A percentile compares a stretch with the other conserved stretches of the same genome.
Evolutionary conservation across 2,113 vertebrate species (phyloP).

Genomic region (Cephalopholis sonnerati): DNA sequence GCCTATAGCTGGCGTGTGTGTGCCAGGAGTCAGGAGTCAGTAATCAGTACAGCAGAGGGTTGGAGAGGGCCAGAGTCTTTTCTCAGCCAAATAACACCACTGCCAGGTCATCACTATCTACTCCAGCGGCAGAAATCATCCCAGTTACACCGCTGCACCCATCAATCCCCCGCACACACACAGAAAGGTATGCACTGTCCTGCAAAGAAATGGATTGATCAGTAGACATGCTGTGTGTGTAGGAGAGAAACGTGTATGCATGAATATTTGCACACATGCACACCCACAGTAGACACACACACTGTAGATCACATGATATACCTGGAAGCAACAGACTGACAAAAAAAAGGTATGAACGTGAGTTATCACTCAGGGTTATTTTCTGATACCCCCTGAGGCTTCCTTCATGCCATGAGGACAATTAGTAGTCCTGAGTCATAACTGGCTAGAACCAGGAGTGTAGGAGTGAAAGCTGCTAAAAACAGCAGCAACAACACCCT

Average conservation of each 20-base stretch:
- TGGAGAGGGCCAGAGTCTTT: constrained; percentile 36
- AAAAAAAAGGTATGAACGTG: constrained; percentile 46
- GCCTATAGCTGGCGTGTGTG: constrained; percentile 30
- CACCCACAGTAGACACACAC: not conserved
- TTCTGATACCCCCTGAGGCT: constrained; percentile 68
- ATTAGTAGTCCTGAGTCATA: constrained; percentile 78
- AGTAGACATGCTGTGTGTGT: not conserved
- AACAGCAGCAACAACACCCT: constrained; percentile 76
- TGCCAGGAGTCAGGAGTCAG: constrained; percentile 64
- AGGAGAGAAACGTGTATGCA: not conserved
- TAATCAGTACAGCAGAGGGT: constrained; percentile 51
- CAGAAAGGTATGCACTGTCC: not conserved
- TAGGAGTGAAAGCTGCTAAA: constrained; percentile 79
- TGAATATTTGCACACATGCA: not conserved
- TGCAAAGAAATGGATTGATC: not conserved
- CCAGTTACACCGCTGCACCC: constrained; percentile 6
- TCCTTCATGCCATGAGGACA: constrained; percentile 72
- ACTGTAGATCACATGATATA: constrained; percentile 41
- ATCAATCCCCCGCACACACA: not conserved
- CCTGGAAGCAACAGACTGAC: constrained; percentile 30
- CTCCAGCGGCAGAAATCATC: constrained; percentile 36
- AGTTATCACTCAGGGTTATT: constrained; percentile 70
- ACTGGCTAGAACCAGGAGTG: constrained; percentile 68
- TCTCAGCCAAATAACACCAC: constrained; percentile 56
- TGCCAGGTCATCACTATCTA: constrained; percentile 52